Conservation (phyloP, 2,113 vertebrate genomes). For the Lutjanus erythropterus region DNA sequence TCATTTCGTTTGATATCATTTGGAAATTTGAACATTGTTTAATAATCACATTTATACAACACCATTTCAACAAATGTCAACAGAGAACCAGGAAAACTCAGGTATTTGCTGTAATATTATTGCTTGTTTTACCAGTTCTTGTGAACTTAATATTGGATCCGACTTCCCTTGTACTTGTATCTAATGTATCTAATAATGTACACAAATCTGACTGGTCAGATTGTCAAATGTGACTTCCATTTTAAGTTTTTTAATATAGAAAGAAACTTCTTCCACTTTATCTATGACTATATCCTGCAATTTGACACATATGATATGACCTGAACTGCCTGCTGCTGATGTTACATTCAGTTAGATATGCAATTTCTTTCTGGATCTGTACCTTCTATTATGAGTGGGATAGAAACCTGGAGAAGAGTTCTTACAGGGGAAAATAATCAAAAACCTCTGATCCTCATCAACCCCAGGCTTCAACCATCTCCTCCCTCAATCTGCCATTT, state of each 20-base stretch:
- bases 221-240: background rate
- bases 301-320: background rate
- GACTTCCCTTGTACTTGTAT: no score
- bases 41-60: no score
- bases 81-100: background rate
- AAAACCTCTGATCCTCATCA: slow-evolving; percentile 8
- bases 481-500: background rate
- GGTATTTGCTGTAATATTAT: background rate
- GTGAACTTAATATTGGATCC: no score
- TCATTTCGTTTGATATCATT: background rate
- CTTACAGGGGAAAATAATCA: background rate
- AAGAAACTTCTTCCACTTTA: background rate
- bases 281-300: background rate
- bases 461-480: background rate
- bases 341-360: background rate
- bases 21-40: background rate
- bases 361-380: background rate
- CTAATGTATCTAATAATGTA: background rate
- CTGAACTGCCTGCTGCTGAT: background rate
- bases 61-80: no score
- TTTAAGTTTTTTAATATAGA: background rate
- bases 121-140: background rate
- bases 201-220: background rate
- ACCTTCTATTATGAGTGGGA: background rate
- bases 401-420: background rate